Evolutionary conservation across 2,113 vertebrate species (phyloP).

Genomic region (Noturus placidus): DNA sequence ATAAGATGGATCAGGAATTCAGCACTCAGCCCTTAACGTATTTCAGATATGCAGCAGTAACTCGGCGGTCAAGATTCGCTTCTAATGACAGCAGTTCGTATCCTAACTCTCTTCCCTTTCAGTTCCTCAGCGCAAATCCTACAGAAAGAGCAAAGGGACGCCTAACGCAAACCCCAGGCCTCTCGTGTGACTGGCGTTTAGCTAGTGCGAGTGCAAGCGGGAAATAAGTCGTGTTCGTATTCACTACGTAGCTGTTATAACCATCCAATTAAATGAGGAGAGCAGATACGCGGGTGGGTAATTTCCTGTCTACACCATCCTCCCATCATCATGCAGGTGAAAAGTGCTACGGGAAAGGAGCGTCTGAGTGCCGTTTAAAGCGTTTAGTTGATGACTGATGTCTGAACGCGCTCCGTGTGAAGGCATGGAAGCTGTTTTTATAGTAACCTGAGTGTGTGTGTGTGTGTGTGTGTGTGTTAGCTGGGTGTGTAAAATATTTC

Average conservation of each 20-base stretch:
- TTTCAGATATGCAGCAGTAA: not conserved
- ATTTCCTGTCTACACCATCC: not conserved
- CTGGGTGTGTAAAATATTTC: conserved; percentile 5
- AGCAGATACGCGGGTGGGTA: not conserved
- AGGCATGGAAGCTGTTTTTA: not conserved
- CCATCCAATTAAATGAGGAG: not conserved
- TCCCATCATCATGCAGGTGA: conserved; percentile 13
- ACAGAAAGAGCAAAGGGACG: not conserved
- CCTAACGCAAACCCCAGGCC: not conserved
- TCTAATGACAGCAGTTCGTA: not conserved
- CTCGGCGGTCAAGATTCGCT: not conserved
- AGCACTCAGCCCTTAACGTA: no score
- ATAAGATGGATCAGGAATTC: not conserved
- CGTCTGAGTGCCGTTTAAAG: conserved; percentile 30
- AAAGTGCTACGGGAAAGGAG: conserved; percentile 17
- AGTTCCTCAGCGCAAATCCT: no score
- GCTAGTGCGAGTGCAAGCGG: not conserved
- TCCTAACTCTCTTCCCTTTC: not conserved
- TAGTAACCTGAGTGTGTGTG: conserved; percentile 11
- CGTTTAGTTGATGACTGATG: conserved; percentile 17
- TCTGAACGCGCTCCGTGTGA: not conserved
- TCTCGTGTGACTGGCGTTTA: not conserved
- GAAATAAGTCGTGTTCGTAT: not conserved
- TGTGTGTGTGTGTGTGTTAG: not conserved
- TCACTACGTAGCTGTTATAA: not conserved